Percentiles rank a stretch among this genome's conserved stretches.
Conservation (phyloP, 2,113 vertebrate genomes). For the Alethe castanea region DNA sequence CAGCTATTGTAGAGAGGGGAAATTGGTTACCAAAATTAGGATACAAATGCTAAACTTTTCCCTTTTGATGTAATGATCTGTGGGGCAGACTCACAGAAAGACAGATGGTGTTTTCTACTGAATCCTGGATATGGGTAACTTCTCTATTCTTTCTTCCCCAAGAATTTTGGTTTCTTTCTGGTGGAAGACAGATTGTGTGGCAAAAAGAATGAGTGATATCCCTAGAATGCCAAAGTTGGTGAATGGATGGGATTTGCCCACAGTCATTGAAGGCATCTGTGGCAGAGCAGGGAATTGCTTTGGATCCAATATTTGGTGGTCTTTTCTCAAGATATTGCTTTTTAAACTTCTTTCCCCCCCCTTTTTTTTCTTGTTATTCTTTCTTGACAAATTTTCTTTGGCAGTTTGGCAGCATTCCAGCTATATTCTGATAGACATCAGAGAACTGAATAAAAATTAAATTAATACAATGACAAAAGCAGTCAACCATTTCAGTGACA, state of each 20-base stretch:
- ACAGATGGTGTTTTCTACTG: background rate
- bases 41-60: background rate
- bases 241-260: background rate
- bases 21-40: background rate
- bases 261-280: background rate
- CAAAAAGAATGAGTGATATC: background rate
- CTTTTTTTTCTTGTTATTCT: background rate
- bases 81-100: background rate
- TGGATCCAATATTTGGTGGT: background rate
- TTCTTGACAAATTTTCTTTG: background rate
- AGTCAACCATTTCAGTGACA: background rate
- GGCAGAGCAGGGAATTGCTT: background rate
- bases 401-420: background rate
- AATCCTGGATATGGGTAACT: background rate
- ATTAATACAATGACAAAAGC: constrained; percentile 8
- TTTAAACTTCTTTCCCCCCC: accelerated
- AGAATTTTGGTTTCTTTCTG: background rate
- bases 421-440: background rate
- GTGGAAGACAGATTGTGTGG: background rate
- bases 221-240: accelerated
- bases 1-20: background rate
- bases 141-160: background rate
- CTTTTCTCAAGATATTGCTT: background rate
- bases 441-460: background rate
- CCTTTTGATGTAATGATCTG: background rate